Evolutionary conservation across 2,113 vertebrate genomes (phyloP).

Genomic region (Muscicapa adusta): DNA sequence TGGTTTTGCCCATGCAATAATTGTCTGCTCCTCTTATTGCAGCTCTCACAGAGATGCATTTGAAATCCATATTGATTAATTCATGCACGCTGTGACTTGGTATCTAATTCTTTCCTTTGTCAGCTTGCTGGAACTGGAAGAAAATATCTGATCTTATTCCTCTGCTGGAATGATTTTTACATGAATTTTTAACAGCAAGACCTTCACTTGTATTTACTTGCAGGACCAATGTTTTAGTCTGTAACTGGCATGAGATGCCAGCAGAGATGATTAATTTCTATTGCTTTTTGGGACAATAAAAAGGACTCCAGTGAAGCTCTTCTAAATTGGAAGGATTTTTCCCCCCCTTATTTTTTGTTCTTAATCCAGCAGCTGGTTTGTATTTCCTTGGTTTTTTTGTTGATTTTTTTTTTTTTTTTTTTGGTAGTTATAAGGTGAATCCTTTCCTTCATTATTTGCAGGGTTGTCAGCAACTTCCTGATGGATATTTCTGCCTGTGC

Average conservation of each 20-base stretch:
- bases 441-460: background rate
- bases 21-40: background rate
- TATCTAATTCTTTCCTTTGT: background rate
- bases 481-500: background rate
- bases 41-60: background rate
- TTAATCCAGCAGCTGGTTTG: background rate
- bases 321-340: background rate
- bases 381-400: background rate
- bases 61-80: conserved; percentile 37
- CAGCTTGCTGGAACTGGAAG: background rate
- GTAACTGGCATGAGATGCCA: background rate
- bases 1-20: background rate
- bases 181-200: background rate
- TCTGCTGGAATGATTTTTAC: background rate
- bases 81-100: background rate
- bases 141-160: conserved; percentile 8
- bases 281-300: background rate
- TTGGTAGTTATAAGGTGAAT: background rate
- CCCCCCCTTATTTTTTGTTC: accelerated
- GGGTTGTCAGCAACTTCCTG: background rate
- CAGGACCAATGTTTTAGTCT: background rate
- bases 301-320: background rate
- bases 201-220: background rate
- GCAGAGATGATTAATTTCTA: background rate
- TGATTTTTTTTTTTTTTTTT: background rate